phyloP scores from a whole-genome alignment of 2,797 vertebrate genomes.

The Pantherophis alleghaniensis region DNA sequence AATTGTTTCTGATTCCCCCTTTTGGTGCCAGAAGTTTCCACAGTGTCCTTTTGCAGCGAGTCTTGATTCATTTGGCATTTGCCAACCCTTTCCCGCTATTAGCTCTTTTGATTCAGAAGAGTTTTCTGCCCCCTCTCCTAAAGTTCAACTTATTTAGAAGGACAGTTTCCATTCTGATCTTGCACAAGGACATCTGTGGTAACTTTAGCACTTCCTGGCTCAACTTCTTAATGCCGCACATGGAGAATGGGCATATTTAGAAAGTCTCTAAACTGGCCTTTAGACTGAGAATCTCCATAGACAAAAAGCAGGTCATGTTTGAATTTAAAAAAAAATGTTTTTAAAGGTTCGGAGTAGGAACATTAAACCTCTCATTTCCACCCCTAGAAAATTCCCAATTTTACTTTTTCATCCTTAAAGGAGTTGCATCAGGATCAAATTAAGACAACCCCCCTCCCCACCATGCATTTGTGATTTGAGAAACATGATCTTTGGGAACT shows the following conservation, averaged over 20 bases:
- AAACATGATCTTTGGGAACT: neutral
- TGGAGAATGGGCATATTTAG: neutral
- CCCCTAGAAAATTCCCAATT: neutral
- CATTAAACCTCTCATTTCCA: neutral
- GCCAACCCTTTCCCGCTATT: neutral
- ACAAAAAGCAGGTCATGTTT: neutral
- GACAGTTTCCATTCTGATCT: neutral
- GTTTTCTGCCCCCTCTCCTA: neutral
- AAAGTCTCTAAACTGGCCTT: neutral
- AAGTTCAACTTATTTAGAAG: neutral
- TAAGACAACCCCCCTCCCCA: neutral
- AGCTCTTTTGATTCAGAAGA: slow-evolving; percentile 4
- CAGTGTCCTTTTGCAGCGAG: neutral
- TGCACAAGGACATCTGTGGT: slow-evolving; percentile 4
- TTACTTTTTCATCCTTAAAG: neutral
- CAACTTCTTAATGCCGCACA: neutral
- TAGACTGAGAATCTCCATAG: neutral
- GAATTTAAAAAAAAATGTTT: neutral
- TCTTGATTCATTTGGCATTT: neutral
- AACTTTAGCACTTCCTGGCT: neutral
- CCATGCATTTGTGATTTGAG: neutral
- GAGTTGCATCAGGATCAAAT: neutral
- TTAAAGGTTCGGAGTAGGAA: neutral
- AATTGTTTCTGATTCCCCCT: slow-evolving; percentile 1
- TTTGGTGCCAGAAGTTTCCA: slow-evolving; percentile 4